Percentiles rank a stretch among this genome's conserved stretches.
Evolutionary conservation across 2,888 invertebrate species (phyloP).

Genomic region (Acleris literana): DNA sequence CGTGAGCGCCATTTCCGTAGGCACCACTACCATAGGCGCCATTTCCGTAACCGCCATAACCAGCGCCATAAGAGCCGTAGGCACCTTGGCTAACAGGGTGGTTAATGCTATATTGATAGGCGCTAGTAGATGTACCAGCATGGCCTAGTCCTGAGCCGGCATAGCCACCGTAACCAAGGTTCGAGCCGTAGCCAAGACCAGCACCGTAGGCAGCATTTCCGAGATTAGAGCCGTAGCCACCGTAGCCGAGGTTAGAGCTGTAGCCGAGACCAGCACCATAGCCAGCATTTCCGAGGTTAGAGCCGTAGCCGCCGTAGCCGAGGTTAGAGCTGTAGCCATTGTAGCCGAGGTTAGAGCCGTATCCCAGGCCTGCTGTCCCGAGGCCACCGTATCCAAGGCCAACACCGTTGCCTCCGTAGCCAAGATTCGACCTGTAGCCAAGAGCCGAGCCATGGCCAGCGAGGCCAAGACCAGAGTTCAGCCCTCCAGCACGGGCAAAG

Average conservation of each 20-base stretch:
- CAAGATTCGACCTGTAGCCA: slow-evolving; percentile 11
- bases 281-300: too few relatives aligned
- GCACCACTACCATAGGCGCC: slow-evolving; percentile 6
- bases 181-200: too few relatives aligned
- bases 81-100: background rate
- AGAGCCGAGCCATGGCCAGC: slow-evolving; percentile 13
- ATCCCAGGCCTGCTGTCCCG: background rate
- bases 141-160: background rate
- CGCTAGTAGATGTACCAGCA: slow-evolving; percentile 1
- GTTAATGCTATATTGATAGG: slow-evolving; percentile 16
- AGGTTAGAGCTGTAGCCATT: background rate
- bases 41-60: slow-evolving; percentile 27
- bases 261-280: too few relatives aligned
- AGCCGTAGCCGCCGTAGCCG: too few relatives aligned
- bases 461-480: slow-evolving; percentile 38
- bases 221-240: background rate
- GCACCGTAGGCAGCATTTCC: too few relatives aligned
- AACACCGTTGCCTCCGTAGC: slow-evolving; percentile 8
- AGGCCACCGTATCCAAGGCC: slow-evolving; percentile 13
- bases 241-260: background rate
- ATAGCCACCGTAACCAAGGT: slow-evolving; percentile 5
- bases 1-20: slow-evolving; percentile 16
- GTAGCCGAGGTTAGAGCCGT: slow-evolving; percentile 1
- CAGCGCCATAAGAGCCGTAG: slow-evolving; percentile 16
- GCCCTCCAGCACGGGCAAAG: slow-evolving; percentile 52